Percentiles rank a stretch among this genome's conserved stretches.
Conservation (phyloP, 1,140 invertebrate species). For the Cotesia vestalis region DNA sequence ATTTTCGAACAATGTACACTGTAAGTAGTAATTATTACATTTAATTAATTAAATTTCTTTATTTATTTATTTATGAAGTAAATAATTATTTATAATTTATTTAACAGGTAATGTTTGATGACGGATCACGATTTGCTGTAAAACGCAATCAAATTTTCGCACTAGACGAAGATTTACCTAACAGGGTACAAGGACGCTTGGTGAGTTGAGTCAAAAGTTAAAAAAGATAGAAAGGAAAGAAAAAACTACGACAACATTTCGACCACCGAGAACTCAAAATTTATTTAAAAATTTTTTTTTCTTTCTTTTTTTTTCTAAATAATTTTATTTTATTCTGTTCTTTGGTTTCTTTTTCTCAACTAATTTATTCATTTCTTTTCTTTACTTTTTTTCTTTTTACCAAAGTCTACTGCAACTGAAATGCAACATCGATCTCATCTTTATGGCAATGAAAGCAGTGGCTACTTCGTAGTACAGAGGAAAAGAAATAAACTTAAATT, state of each 20-base stretch:
- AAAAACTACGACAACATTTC: conserved; percentile 10
- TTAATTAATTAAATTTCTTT: no score
- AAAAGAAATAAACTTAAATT: conserved; percentile 59
- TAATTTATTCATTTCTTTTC: conserved; percentile 53
- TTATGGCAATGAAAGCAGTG: conserved; percentile 60
- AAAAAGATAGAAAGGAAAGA: conserved; percentile 31
- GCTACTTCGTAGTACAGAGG: conserved; percentile 52
- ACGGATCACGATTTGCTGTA: conserved; percentile 59
- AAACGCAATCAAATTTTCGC: conserved; percentile 64
- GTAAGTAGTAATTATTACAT: conserved; percentile 56
- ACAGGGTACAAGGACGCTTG: conserved; percentile 65
- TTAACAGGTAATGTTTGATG: conserved; percentile 67
- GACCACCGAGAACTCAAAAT: no score
- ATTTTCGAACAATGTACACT: conserved; percentile 66
- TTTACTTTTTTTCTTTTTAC: conserved; percentile 48
- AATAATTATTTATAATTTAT: conserved; percentile 26
- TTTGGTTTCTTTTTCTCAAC: conserved; percentile 41
- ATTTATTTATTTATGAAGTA: conserved; percentile 43
- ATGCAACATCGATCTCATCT: conserved; percentile 68
- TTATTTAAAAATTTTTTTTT: conserved; percentile 29
- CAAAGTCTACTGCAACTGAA: conserved; percentile 67
- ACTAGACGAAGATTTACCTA: conserved; percentile 65
- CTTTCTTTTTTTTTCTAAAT: conserved; percentile 40
- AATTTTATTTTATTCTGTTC: conserved; percentile 35
- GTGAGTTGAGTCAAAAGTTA: conserved; percentile 61